Evolutionary conservation across 1,140 invertebrate genomes (phyloP).

Genomic region (Drosophila albomicans): DNA sequence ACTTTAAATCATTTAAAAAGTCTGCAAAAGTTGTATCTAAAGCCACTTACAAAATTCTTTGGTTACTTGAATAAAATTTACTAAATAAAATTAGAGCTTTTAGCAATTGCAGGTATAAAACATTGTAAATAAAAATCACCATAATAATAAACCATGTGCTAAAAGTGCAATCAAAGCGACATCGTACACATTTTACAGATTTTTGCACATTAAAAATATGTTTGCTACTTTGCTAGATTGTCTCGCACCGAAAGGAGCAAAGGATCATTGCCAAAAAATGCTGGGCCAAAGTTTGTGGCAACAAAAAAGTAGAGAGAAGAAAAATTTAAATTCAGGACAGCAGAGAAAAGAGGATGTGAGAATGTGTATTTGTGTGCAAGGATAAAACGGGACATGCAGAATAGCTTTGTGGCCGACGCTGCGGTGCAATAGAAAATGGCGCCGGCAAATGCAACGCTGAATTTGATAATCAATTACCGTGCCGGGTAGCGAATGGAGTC

Average conservation of each 20-base stretch:
- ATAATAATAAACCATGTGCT: background rate
- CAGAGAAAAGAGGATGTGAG: constrained; percentile 16
- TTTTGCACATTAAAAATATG: constrained; percentile 82
- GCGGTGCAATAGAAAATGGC: constrained; percentile 32
- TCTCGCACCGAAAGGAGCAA: constrained; percentile 1
- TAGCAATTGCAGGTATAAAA: too few species aligned
- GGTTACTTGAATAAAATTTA: too few species aligned
- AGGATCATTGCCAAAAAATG: constrained; percentile 22
- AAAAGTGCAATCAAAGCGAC: constrained; percentile 66
- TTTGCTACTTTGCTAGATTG: constrained; percentile 41
- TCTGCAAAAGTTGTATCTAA: too few species aligned
- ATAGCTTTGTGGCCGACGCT: constrained; percentile 46
- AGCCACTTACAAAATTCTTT: too few species aligned
- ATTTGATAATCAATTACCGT: constrained; percentile 81
- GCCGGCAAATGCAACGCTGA: constrained; percentile 69
- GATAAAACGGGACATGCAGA: constrained; percentile 20
- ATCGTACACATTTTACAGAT: constrained; percentile 74
- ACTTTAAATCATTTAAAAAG: too few species aligned
- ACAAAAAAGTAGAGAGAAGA: constrained; percentile 26
- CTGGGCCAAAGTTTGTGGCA: constrained; percentile 54
- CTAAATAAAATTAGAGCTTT: background rate
- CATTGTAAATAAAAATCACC: too few species aligned
- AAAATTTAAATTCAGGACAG: background rate
- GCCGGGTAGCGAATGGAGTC: constrained; percentile 24
- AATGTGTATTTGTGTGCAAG: background rate